Percentiles rank a stretch among this genome's conserved stretches.
These are phyloP conservation scores for Psylliodes chrysocephalus DNA, from an alignment of 2,888 invertebrate genomes.

Conservation along the genomic window DNA sequence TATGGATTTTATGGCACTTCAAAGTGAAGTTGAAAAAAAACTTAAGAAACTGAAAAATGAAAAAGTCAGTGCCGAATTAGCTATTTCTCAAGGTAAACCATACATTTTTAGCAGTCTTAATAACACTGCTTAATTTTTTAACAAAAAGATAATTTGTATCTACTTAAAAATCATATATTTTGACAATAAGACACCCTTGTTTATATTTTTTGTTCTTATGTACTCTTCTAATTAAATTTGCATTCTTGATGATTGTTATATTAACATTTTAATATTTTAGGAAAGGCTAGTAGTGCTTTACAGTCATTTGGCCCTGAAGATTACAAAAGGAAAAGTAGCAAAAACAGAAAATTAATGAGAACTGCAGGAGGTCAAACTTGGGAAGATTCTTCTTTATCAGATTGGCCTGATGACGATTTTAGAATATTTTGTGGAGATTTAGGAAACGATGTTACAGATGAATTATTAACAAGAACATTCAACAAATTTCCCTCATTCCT, in stretches of 20 bases:
- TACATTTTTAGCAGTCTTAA: too few relatives aligned
- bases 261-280: too few relatives aligned
- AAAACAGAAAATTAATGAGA: slow-evolving; percentile 78
- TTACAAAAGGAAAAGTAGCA: slow-evolving; percentile 61
- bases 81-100: slow-evolving; percentile 70
- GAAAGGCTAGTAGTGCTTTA: slow-evolving; percentile 68
- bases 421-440: slow-evolving; percentile 99
- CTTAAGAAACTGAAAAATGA: slow-evolving; percentile 73
- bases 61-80: slow-evolving; percentile 74
- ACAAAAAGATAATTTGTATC: too few relatives aligned
- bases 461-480: slow-evolving; percentile 94
- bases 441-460: slow-evolving; percentile 99
- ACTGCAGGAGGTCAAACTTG: slow-evolving; percentile 95
- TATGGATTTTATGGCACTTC: slow-evolving; percentile 68
- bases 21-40: slow-evolving; percentile 70
- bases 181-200: too few relatives aligned
- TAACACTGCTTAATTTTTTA: too few relatives aligned
- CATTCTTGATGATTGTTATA: too few relatives aligned
- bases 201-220: too few relatives aligned
- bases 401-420: slow-evolving; percentile 99
- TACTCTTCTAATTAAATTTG: too few relatives aligned
- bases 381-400: slow-evolving; percentile 93
- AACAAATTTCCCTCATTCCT: slow-evolving; percentile 93
- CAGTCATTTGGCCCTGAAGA: slow-evolving; percentile 70
- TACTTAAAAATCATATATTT: background rate